phyloP scores from a whole-genome alignment of 2,797 vertebrate species.

The Xerus rutilus region DNA sequence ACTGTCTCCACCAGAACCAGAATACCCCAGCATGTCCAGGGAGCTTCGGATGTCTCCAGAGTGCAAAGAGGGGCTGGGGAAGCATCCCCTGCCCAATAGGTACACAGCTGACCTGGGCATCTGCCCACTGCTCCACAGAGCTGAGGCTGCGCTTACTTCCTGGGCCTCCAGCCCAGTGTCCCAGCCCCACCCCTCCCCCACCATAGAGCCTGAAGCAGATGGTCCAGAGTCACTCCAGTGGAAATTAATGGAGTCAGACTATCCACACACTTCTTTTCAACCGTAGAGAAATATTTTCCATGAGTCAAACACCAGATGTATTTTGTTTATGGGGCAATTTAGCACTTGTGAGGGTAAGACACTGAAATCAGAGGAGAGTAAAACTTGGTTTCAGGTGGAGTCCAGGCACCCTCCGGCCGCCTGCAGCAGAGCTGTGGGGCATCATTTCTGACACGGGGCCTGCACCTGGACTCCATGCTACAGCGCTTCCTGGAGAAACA shows the following conservation, averaged over 20 bases:
- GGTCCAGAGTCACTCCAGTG: constrained; percentile 87
- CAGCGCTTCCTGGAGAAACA: background rate
- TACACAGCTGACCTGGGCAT: background rate
- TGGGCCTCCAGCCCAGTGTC: background rate
- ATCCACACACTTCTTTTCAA: constrained; percentile 88
- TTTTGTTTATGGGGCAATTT: constrained; percentile 89
- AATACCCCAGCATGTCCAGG: background rate
- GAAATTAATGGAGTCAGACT: constrained; percentile 90
- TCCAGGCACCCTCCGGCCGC: constrained; percentile 27
- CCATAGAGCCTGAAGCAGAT: constrained; percentile 88
- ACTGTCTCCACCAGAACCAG: background rate
- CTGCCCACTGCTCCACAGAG: background rate
- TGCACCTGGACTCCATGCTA: background rate
- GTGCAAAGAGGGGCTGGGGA: background rate
- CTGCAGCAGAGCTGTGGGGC: background rate
- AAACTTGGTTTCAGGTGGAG: constrained; percentile 79
- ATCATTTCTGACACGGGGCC: background rate
- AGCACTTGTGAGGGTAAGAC: constrained; percentile 85
- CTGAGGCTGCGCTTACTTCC: accelerated
- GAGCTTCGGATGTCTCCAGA: background rate
- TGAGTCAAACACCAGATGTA: constrained; percentile 86
- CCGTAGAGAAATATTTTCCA: constrained; percentile 82
- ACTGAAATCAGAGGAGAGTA: constrained; percentile 77
- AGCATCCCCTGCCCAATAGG: background rate
- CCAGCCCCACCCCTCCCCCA: constrained; percentile 67